Percentiles rank a stretch among this genome's conserved stretches.
Evolutionary conservation across 2,888 invertebrate genomes (phyloP).

Genomic region (Lycocerus yunnanus): DNA sequence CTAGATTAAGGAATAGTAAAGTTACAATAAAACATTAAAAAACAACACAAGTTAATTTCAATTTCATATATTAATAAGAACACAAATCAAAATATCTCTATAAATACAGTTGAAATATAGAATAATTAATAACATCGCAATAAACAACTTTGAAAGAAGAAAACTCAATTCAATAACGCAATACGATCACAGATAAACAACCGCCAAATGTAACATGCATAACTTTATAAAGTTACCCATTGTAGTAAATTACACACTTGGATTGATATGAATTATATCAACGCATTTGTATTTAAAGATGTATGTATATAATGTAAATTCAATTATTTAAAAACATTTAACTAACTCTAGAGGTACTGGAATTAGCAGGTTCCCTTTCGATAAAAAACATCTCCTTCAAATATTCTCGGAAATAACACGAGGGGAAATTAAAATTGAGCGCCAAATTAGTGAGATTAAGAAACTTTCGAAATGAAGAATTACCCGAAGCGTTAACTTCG

Average conservation of each 20-base stretch:
- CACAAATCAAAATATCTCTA: conserved; percentile 51
- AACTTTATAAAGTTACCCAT: conserved; percentile 43
- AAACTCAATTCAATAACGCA: conserved; percentile 49
- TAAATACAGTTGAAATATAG: conserved; percentile 51
- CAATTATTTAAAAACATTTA: conserved; percentile 58
- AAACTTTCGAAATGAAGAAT: not conserved
- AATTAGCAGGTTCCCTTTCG: conserved; percentile 34
- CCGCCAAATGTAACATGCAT: conserved; percentile 56
- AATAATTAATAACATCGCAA: conserved; percentile 45
- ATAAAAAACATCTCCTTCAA: conserved; percentile 6
- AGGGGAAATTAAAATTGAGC: not conserved
- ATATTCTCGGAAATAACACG: not conserved
- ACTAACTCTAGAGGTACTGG: conserved; percentile 54
- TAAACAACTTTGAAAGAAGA: conserved; percentile 45
- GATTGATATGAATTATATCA: conserved; percentile 58
- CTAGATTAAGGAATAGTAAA: not conserved
- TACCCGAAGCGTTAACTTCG: not conserved
- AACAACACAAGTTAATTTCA: conserved; percentile 22
- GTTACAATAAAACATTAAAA: conserved; percentile 3
- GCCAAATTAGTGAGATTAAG: not conserved
- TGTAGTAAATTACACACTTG: conserved; percentile 54
- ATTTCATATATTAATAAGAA: conserved; percentile 51
- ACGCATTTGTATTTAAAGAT: conserved; percentile 51
- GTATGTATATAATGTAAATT: conserved; percentile 55
- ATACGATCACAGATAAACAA: conserved; percentile 57